These are phyloP conservation scores for Buceros bicornis DNA, from an alignment of 2,797 vertebrate species.

Conservation along the genomic window DNA sequence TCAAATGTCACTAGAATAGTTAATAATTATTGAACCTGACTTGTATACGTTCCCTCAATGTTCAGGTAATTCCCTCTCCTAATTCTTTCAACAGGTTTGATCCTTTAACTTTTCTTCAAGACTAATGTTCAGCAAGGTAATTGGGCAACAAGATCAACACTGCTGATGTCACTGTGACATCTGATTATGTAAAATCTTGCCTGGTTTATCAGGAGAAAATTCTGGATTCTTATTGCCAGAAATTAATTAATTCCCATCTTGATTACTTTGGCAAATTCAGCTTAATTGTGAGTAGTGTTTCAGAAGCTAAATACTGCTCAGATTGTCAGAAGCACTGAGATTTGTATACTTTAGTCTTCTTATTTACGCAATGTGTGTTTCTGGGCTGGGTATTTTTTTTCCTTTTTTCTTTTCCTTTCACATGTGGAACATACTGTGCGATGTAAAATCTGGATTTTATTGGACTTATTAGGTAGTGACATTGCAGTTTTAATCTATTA, in stretches of 20 bases:
- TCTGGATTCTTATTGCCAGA: conserved; percentile 3
- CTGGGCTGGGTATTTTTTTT: background rate
- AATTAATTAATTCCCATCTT: conserved; percentile 42
- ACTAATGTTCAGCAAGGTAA: background rate
- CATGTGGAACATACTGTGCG: background rate
- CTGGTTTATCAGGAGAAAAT: conserved; percentile 33
- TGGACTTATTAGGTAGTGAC: background rate
- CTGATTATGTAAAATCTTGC: conserved; percentile 50
- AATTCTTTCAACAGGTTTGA: background rate
- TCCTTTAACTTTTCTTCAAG: conserved; percentile 28
- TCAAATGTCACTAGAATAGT: background rate
- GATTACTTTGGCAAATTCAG: conserved; percentile 25
- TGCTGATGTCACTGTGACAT: conserved; percentile 26
- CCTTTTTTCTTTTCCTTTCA: background rate
- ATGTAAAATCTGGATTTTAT: background rate
- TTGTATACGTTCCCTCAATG: background rate
- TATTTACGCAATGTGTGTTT: background rate
- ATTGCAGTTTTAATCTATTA: background rate
- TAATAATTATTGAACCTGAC: background rate
- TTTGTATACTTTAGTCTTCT: background rate
- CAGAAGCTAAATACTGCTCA: background rate
- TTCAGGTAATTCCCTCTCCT: background rate
- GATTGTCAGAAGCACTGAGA: background rate
- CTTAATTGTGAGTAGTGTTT: background rate
- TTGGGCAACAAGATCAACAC: conserved; percentile 33